Evolutionary conservation across 2,113 vertebrate species (phyloP), one percentile per base, ranked within the genome.

Genomic region (Notothenia coriiceps): DNA sequence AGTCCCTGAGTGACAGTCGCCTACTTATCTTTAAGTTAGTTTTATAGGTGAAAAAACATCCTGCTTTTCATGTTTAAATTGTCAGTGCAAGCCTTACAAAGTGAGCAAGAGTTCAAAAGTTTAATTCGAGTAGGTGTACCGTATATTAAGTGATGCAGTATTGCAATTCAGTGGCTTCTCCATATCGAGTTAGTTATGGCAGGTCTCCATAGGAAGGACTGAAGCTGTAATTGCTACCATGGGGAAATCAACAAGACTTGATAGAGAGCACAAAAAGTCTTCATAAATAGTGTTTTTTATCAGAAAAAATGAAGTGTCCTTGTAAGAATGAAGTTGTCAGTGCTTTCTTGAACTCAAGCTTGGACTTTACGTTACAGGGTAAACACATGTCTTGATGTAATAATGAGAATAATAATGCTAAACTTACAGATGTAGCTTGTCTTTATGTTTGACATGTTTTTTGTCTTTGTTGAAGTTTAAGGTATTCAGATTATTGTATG

Each of bases 241-340:
- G 46, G 73, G 70, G 56, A 80, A 77, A 77, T 88, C 22, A 83
- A 68, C 73, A 56, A 20, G 40, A 70, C 50, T 70, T 25, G 62
- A 60, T 67, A 55, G 57, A 73, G 59, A 62, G 63, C 17, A 66
- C 20, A 73, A 70, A 51, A 49, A 51, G 47, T 25, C 33, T 52
- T 73, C 43, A 60, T 70, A 78, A 73, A 74, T 52, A 78, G 52
- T 49, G 9, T 18, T 77, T 47, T 40, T 68, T 63, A 33, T 64
- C 15, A n/a, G 44, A 25, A 35, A 25, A 35, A 35, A 72, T 68
- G 14, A 68, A 66, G 9, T 68, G 50, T 51, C 43, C 33, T 8
- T 54, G 76, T 60, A 72, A 69, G 63, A 74, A 51, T 40, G 22
- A 22, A 25, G 33, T 20, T 59, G 18, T 10, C 0, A 55, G 77